These are phyloP conservation scores for Euzophera pinguis DNA, from an alignment of 2,888 invertebrate genomes.

Conservation along the genomic window DNA sequence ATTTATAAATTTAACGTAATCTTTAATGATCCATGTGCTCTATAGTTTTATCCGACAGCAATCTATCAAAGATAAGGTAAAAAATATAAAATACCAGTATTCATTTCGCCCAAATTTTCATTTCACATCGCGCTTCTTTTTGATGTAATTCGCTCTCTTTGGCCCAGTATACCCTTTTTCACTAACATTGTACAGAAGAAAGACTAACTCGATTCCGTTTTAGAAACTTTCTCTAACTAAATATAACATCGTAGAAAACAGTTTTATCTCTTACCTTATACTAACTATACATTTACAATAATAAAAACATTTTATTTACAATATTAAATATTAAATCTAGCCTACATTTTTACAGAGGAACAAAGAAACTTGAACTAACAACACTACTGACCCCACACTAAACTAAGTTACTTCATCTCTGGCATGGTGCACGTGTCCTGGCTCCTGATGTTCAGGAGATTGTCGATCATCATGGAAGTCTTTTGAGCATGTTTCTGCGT, in stretches of 20 bases:
- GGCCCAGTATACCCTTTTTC: neutral
- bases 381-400: conserved; percentile 61
- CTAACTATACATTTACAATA: conserved; percentile 69
- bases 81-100: neutral
- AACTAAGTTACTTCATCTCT: conserved; percentile 49
- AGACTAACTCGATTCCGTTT: conserved; percentile 17
- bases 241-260: conserved; percentile 51
- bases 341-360: conserved; percentile 75
- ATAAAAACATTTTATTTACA: conserved; percentile 78
- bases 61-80: too few relatives aligned
- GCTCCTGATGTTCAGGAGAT: conserved; percentile 56
- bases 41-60: too few relatives aligned
- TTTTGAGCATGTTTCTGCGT: conserved; percentile 62
- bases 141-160: neutral
- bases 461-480: conserved; percentile 69
- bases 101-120: neutral
- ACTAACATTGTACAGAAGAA: conserved; percentile 15
- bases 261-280: conserved; percentile 48
- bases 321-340: conserved; percentile 64
- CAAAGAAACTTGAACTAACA: conserved; percentile 71
- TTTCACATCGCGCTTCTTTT: neutral
- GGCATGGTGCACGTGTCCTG: conserved; percentile 58
- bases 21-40: too few relatives aligned
- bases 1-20: too few relatives aligned
- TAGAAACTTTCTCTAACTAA: conserved; percentile 11